A percentile compares a stretch with the other conserved stretches of the same genome.
phyloP scores from a whole-genome alignment of 1,140 invertebrate species.

The Drosophila prosaltans region DNA sequence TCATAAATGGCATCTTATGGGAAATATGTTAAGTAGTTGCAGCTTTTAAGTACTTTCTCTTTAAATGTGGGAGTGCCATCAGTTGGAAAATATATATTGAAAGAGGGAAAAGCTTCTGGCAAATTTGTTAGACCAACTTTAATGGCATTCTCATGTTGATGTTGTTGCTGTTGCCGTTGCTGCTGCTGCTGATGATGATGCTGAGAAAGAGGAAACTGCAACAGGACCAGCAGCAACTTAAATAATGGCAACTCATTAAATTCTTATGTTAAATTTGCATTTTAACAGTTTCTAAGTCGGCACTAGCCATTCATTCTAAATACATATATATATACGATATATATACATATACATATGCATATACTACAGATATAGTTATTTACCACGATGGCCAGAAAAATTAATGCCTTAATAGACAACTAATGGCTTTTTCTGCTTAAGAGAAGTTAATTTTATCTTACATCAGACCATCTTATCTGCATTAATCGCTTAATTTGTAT shows the following conservation, averaged over 20 bases:
- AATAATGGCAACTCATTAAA: constrained; percentile 14
- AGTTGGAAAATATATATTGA: not conserved
- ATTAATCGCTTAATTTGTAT: constrained; percentile 4
- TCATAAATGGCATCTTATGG: constrained; percentile 9
- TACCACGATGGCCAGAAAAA: not conserved
- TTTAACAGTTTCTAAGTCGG: constrained; percentile 15
- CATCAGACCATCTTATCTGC: not conserved
- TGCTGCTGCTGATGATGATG: constrained; percentile 4
- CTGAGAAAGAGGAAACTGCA: not conserved
- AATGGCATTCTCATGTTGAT: constrained; percentile 20
- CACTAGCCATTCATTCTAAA: not conserved
- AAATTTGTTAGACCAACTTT: constrained; percentile 11
- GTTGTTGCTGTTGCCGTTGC: not conserved
- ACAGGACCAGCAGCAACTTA: constrained; percentile 1
- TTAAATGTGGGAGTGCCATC: not conserved
- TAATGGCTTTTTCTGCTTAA: not conserved
- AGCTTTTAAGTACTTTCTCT: constrained; percentile 4
- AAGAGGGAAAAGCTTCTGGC: not conserved
- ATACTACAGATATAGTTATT: not conserved
- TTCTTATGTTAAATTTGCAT: constrained; percentile 19
- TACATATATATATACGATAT: not conserved
- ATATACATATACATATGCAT: not conserved
- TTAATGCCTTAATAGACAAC: constrained; percentile 15
- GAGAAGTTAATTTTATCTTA: not conserved
- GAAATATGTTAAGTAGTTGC: not conserved